Conservation (phyloP, 2,888 invertebrate genomes). For the Tiliacea citrago region DNA sequence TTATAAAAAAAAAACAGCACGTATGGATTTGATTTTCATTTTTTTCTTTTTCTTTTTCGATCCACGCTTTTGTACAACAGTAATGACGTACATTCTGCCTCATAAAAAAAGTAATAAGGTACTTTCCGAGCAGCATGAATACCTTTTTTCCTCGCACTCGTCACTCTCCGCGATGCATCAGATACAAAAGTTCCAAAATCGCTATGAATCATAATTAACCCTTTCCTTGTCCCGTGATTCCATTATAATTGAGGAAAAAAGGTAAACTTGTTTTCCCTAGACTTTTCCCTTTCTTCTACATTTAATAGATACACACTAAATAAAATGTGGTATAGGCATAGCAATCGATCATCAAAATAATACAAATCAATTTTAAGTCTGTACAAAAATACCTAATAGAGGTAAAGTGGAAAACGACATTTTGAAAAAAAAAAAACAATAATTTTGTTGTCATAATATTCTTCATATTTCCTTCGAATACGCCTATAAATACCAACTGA, state of each 20-base stretch:
- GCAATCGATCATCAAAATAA: background rate
- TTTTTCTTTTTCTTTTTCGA: no score
- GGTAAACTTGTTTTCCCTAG: background rate
- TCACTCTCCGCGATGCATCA: background rate
- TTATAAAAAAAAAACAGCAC: no score
- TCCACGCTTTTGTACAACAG: no score
- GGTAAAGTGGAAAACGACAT: background rate
- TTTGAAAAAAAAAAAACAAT: background rate
- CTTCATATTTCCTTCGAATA: background rate
- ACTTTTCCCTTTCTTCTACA: background rate
- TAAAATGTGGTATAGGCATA: background rate
- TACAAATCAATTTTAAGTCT: background rate
- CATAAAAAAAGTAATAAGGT: no score
- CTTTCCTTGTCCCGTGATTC: background rate
- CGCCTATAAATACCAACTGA: background rate
- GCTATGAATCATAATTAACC: slow-evolving; percentile 6
- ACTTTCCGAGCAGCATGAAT: background rate
- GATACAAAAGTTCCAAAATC: background rate
- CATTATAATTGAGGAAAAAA: slow-evolving; percentile 7
- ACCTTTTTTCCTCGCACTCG: background rate
- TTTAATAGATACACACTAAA: no score
- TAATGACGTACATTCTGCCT: no score
- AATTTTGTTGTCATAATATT: background rate
- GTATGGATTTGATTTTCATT: no score
- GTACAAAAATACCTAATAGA: background rate